A percentile compares a stretch with the other conserved stretches of the same genome.
Conservation (phyloP, 2,888 invertebrate species). For the Andrena marginata region DNA sequence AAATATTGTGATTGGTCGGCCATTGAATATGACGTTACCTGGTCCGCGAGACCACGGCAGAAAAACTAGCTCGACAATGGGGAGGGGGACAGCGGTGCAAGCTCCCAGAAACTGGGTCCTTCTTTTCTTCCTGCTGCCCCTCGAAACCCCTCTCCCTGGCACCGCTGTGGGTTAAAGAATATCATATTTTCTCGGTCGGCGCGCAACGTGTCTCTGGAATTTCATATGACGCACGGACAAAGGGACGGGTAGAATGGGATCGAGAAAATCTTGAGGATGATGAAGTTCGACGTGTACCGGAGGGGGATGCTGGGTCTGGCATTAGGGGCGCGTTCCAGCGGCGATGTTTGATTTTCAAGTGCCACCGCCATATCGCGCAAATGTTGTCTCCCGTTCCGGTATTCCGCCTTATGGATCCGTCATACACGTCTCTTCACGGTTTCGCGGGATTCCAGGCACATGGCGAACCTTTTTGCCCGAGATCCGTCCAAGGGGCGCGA, state of each 20-base stretch:
- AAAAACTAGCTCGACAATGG: constrained; percentile 56
- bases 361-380: neutral
- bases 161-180: constrained; percentile 61
- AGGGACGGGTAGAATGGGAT: constrained; percentile 28
- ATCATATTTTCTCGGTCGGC: constrained; percentile 74
- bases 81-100: constrained; percentile 13
- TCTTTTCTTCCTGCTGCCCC: neutral
- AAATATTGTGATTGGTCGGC: constrained; percentile 84
- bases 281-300: constrained; percentile 57
- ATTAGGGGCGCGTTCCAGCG: neutral
- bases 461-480: constrained; percentile 1
- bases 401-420: constrained; percentile 28
- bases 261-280: constrained; percentile 58
- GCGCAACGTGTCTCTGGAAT: constrained; percentile 71
- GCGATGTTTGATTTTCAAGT: constrained; percentile 2
- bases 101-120: constrained; percentile 32
- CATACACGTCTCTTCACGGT: neutral
- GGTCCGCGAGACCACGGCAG: constrained; percentile 36
- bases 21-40: constrained; percentile 82
- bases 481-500: neutral
- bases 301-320: neutral
- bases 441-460: neutral
- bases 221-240: constrained; percentile 65
- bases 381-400: constrained; percentile 8
- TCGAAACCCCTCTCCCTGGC: neutral